Base-by-base conservation (phyloP, 2,797 vertebrate genomes). In the Anguilla anguilla region DNA sequence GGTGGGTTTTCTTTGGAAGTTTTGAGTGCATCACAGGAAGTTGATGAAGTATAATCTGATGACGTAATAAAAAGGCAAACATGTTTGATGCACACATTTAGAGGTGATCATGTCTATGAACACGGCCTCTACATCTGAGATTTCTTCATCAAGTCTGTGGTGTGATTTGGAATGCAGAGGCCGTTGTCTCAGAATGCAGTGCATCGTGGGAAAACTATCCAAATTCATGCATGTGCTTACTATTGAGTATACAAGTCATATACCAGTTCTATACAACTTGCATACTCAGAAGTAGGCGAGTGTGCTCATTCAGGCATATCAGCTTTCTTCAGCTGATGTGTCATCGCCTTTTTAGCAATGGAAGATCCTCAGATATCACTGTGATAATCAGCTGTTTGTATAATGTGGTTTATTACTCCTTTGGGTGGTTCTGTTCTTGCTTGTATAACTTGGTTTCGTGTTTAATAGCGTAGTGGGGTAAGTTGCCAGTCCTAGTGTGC, bases 21-120 rank as follows among this genome's bases (percentile, higher is more conserved):
- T 3, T 3, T 72, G 67, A 28, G 28, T n/a, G 9, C 67, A 31
- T 72, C 9, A 7, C 25, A 51, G 49, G 49, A 51, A 11, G 31
- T 3, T 4, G 13, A 39, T 61, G 55, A 87, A 88, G 43, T 39
- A 64, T 49, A 31, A 74, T 51, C 35, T 28, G 35, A 46, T 17
- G 43, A 85, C 28, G 43, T 61, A 83, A 88, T 87, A 85, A 88
- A 69, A 85, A 72, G 69, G 31, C 82, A 86, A 90, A 88, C 39
- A 85, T 67, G 64, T 86, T 35, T 87, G 74, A 88, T 2, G 2
- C 89, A 86, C 74, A 39, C 77, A 74, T 51, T 82, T 15, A 87
- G 85, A 59, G 51, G 61, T 39, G 25, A 87, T 90, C 53, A 81
- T 86, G 64, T 77, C 86, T 77, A 90, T 89, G 49, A 89, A 89